A percentile compares a stretch with the other conserved stretches of the same genome.
phyloP scores from a whole-genome alignment of 2,888 invertebrate genomes.

The Agrotis ipsilon region DNA sequence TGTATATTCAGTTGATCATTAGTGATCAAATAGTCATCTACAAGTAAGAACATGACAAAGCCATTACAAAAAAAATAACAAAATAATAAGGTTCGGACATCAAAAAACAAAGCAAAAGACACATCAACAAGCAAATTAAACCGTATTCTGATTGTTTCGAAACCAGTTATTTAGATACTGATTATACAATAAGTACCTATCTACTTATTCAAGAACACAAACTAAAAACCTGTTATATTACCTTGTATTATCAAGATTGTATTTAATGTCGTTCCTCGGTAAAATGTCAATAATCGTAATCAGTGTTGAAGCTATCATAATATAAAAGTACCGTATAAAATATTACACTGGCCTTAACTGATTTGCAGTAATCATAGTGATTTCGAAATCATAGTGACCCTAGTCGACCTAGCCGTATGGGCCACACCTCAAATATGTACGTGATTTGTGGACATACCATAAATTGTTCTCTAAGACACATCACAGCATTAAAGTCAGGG shows the following conservation, averaged over 20 bases:
- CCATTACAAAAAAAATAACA: background rate
- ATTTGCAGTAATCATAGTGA: slow-evolving; percentile 17
- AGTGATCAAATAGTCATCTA: background rate
- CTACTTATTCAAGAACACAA: slow-evolving; percentile 13
- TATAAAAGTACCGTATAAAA: background rate
- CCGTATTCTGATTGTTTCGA: background rate
- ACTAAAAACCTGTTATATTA: slow-evolving; percentile 29
- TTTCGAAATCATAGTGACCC: background rate
- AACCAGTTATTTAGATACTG: slow-evolving; percentile 25
- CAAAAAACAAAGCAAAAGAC: slow-evolving; percentile 10
- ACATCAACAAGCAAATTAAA: background rate
- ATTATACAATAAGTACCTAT: slow-evolving; percentile 18
- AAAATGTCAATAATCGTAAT: slow-evolving; percentile 9
- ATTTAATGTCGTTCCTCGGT: slow-evolving; percentile 1
- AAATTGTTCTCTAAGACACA: slow-evolving; percentile 28
- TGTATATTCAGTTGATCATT: background rate
- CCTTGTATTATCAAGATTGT: slow-evolving; percentile 13
- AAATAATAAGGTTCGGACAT: background rate
- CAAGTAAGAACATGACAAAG: background rate
- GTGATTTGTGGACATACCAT: slow-evolving; percentile 35
- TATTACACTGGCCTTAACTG: background rate
- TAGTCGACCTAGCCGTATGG: slow-evolving; percentile 2
- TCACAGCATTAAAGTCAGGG: slow-evolving; percentile 18
- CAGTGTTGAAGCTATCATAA: background rate
- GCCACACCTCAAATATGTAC: slow-evolving; percentile 1